Evolutionary conservation across 2,113 vertebrate genomes (phyloP), one percentile per base, ranked within the genome.

Genomic region (Rostratula benghalensis): DNA sequence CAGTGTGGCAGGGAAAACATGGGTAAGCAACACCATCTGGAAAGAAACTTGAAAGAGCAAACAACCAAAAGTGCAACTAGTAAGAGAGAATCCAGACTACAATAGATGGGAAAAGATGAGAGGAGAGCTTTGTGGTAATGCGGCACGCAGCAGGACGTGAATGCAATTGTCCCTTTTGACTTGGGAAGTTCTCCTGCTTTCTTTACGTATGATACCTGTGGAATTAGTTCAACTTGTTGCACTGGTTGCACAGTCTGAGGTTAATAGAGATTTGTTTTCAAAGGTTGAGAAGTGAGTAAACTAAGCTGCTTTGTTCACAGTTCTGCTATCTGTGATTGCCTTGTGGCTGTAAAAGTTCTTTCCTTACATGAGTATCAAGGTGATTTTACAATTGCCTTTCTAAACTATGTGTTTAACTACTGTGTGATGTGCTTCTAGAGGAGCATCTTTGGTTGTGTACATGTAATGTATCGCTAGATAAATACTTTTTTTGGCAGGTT

Each of bases 1-100:
- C 89, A 89, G 59, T 93, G 89, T 87, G 94, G 51, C 73, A 95
- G 84, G 90, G 94, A 92, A 93, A 95, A 94, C 95, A 84, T 22
- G 69, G 93, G 65, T 96, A 95, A 89, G 93, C 51, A 95, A 67
- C 56, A 91, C 95, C 97, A 97, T 98, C 97, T 98, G 98, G 97
- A 97, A 97, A 89, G 30, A 88, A 59, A 94, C 79, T 94, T 83
- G 91, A 95, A 97, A 97, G 90, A 94, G 94, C 61, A 96, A 97
- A 94, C 79, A 95, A 96, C 68, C 81, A 75, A 70, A 97, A 97
- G 67, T 95, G 76, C 87, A 89, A 93, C 65, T 93, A 80, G 53
- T 67, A 77, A 93, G 90, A 93, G 93, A 91, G 81, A 94, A 90
- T 87, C 67, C 95, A 95, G 94, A 90, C 91, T 96, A 53, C 56